Evolutionary conservation across 2,888 invertebrate genomes (phyloP), one percentile per base, ranked within the genome.

Genomic region (Scaptomyza flava): DNA sequence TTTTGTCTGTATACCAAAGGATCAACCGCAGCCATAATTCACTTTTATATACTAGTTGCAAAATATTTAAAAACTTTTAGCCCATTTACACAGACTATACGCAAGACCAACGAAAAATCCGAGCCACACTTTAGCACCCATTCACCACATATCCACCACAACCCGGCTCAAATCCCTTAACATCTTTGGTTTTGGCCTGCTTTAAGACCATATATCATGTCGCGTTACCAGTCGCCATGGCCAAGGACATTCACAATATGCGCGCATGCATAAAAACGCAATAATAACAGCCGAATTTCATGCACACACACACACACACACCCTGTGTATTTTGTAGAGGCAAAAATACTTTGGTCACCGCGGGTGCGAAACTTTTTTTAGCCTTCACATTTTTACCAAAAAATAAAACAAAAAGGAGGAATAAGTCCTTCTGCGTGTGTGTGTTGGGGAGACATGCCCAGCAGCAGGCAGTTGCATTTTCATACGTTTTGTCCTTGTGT

Each of bases 201-300:
- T 85, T 87, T 69, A 87, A 83, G 74, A 57, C 59, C 80, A 79
- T 82, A 87, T 81, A 87, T 82, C 88, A 87, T 79, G 69, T 72
- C 65, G 57, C 61, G 80, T 79, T 68, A 72, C 62, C 84, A 81
- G 67, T 17, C 57, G 6, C 74, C 63, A 77, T 73, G 78, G 86
- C 86, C 89, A 87, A 87, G 86, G 86, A 87, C 89, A 86, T 78
- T 88, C 84, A 73, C 83, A 81, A 82, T 88, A 88, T 83, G 86
- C 83, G 77, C 74, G 83, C 77, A 86, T 82, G 88, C 83, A 83
- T 83, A 86, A 83, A 86, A 88, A 86, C 86, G 81, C 83, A 83
- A 83, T 87, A 83, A 83, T 79, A 87, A 77, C 80, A 73, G 74
- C 64, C 65, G 47, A 74, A 77, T 68, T 56, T 36, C 57, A 41